Percentiles rank a stretch among this genome's conserved stretches.
These are phyloP conservation scores for Megamerina dolium DNA, from an alignment of 2,888 invertebrate species.

Conservation along the genomic window DNA sequence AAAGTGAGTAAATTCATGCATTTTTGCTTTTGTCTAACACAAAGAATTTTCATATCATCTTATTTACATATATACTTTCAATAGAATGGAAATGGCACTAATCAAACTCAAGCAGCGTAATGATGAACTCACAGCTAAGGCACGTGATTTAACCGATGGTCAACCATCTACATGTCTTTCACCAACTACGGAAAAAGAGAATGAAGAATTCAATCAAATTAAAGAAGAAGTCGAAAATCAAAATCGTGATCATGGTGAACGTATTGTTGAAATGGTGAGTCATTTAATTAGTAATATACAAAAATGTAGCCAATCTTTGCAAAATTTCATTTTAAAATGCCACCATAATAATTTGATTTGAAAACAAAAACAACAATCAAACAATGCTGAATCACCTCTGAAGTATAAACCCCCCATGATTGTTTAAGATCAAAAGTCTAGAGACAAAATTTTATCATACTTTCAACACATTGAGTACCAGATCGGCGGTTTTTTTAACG, in stretches of 20 bases:
- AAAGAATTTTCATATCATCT: background rate
- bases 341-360: background rate
- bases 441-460: too few species aligned
- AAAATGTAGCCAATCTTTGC: too few species aligned
- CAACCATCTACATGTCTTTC: conserved; percentile 25
- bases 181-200: conserved; percentile 26
- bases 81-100: conserved; percentile 47
- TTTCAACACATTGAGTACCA: too few species aligned
- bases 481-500: too few species aligned
- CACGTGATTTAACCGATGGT: conserved; percentile 41
- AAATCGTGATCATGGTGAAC: conserved; percentile 43
- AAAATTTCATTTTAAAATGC: too few species aligned
- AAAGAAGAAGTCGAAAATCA: conserved; percentile 40
- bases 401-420: too few species aligned
- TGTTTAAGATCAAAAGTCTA: too few species aligned
- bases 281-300: background rate
- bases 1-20: conserved; percentile 30
- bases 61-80: conserved; percentile 1
- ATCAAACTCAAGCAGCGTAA: conserved; percentile 46
- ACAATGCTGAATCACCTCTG: too few species aligned
- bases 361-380: too few species aligned
- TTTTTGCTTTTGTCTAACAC: conserved; percentile 1
- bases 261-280: conserved; percentile 49
- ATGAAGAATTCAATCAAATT: conserved; percentile 36
- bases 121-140: conserved; percentile 40